A percentile compares a stretch with the other conserved stretches of the same genome.
Evolutionary conservation across 2,113 vertebrate species (phyloP).

Genomic region (Eidolon helvum): DNA sequence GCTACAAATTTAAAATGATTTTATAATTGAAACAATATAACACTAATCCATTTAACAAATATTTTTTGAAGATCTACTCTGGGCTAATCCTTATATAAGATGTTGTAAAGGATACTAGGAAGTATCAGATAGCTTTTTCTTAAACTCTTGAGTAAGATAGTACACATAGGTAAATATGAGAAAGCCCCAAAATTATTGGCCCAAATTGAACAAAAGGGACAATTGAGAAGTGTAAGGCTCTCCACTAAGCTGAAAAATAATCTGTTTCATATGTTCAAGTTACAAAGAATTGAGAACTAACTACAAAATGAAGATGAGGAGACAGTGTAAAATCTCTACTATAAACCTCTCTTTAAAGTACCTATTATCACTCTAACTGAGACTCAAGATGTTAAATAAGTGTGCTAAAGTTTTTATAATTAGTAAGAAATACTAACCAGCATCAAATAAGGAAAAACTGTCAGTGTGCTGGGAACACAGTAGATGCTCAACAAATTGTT

Average conservation of each 20-base stretch:
- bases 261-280: neutral
- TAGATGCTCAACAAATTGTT: neutral
- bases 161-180: neutral
- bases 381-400: neutral
- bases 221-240: neutral
- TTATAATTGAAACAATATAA: neutral
- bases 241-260: neutral
- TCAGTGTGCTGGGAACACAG: fast-evolving
- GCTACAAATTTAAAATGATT: neutral
- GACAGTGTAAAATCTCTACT: fast-evolving
- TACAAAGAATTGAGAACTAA: neutral
- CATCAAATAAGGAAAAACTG: neutral
- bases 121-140: neutral
- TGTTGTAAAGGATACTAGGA: neutral
- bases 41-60: neutral
- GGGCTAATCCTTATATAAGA: neutral
- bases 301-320: neutral
- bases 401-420: neutral
- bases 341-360: neutral
- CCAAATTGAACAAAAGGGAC: neutral
- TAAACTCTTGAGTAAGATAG: neutral
- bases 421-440: neutral
- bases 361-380: neutral
- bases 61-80: neutral
- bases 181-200: neutral